These are phyloP conservation scores for Ginglymostoma cirratum DNA, from an alignment of 2,113 vertebrate species.

Conservation along the genomic window DNA sequence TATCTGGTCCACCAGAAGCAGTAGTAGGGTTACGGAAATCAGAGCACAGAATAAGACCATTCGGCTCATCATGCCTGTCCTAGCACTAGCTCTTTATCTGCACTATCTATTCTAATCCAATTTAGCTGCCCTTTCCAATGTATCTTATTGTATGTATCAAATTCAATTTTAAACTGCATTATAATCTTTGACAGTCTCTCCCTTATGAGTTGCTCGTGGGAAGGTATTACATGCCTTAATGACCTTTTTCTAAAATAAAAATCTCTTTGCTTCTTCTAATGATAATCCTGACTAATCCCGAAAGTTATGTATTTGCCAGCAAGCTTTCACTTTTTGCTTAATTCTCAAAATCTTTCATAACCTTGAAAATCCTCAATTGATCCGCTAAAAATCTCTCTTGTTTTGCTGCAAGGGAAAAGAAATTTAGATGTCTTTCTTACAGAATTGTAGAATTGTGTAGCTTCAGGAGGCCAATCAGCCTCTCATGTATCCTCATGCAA, in stretches of 20 bases:
- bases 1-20: neutral
- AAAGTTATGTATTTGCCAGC: neutral
- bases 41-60: neutral
- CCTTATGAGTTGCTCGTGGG: neutral
- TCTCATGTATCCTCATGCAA: neutral
- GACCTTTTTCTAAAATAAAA: neutral
- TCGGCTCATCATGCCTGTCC: neutral
- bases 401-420: neutral
- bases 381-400: neutral
- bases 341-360: neutral
- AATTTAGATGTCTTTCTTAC: neutral
- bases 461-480: neutral
- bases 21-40: neutral
- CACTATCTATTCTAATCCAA: neutral
- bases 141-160: neutral
- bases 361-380: slow-evolving; percentile 1
- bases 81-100: neutral
- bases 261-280: neutral
- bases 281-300: neutral
- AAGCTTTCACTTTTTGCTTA: neutral
- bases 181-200: slow-evolving; percentile 15
- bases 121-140: neutral
- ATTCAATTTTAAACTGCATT: slow-evolving; percentile 4
- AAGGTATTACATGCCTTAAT: neutral
- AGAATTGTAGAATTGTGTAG: neutral